phyloP scores from a whole-genome alignment of 1,140 invertebrate species.

The Drosophila nikananu region DNA sequence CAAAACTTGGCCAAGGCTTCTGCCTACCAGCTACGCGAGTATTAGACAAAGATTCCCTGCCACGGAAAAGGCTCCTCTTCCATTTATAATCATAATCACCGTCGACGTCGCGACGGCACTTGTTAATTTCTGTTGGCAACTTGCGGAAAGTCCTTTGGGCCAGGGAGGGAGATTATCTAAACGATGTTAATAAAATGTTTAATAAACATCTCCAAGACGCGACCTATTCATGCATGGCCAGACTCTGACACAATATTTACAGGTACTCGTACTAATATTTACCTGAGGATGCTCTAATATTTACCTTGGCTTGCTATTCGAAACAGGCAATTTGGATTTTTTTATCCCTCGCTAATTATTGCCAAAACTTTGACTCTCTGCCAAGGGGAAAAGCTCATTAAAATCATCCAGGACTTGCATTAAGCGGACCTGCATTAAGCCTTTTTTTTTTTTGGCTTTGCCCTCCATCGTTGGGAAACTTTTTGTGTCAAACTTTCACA shows the following conservation, averaged over 20 bases:
- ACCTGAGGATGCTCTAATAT: constrained; percentile 4
- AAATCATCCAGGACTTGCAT: constrained; percentile 61
- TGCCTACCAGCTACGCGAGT: not conserved
- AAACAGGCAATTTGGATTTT: constrained; percentile 34
- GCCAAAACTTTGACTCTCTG: constrained; percentile 55
- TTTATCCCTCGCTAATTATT: constrained; percentile 55
- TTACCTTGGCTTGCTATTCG: constrained; percentile 11
- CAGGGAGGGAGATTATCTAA: constrained; percentile 44
- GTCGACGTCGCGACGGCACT: constrained; percentile 35
- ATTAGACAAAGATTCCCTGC: constrained; percentile 43
- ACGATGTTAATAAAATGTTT: constrained; percentile 57
- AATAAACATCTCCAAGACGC: constrained; percentile 15
- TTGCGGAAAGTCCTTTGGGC: constrained; percentile 28
- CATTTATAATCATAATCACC: constrained; percentile 50
- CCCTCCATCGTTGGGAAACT: constrained; percentile 16
- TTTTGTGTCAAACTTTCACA: constrained; percentile 59
- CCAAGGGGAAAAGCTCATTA: constrained; percentile 71
- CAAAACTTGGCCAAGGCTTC: constrained; percentile 26
- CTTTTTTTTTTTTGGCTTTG: constrained; percentile 12
- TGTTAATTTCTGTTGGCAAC: constrained; percentile 53
- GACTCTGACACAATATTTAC: constrained; percentile 9
- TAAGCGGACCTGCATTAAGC: constrained; percentile 51
- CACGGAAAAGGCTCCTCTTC: not conserved
- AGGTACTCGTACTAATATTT: constrained; percentile 7
- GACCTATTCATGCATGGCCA: constrained; percentile 22